Percentiles rank a stretch among this genome's conserved stretches.
phyloP scores from a whole-genome alignment of 1,140 invertebrate species.

The Papilio machaon region DNA sequence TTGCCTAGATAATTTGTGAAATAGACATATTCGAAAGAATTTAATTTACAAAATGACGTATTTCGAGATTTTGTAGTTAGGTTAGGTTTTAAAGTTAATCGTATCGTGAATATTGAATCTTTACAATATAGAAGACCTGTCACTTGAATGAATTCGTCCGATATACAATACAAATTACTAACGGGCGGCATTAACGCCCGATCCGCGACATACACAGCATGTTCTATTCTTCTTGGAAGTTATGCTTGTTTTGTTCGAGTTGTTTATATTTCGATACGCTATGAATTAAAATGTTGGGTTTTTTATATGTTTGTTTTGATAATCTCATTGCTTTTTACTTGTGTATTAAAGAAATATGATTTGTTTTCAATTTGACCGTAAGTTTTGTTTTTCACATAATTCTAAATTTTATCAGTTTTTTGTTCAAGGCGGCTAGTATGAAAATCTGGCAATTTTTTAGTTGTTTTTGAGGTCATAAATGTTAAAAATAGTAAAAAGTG shows the following conservation, averaged over 20 bases:
- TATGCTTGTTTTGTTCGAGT: neutral
- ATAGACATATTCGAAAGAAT: no score
- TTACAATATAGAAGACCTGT: no score
- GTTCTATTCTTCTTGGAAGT: neutral
- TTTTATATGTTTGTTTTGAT: conserved; percentile 12
- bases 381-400: neutral
- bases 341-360: neutral
- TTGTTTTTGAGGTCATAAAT: neutral
- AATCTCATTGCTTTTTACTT: conserved; percentile 3
- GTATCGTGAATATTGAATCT: no score
- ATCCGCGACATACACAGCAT: neutral
- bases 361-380: neutral
- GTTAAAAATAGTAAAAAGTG: neutral
- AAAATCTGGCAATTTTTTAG: neutral
- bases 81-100: no score
- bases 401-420: neutral
- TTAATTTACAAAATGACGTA: no score
- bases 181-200: neutral
- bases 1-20: no score
- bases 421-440: no score
- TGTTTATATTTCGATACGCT: conserved; percentile 1
- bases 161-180: neutral
- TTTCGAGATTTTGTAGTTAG: no score
- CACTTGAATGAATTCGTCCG: no score
- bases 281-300: conserved; percentile 14